phyloP scores from a whole-genome alignment of 2,797 vertebrate genomes.

The Myioborus melanocephalus region DNA sequence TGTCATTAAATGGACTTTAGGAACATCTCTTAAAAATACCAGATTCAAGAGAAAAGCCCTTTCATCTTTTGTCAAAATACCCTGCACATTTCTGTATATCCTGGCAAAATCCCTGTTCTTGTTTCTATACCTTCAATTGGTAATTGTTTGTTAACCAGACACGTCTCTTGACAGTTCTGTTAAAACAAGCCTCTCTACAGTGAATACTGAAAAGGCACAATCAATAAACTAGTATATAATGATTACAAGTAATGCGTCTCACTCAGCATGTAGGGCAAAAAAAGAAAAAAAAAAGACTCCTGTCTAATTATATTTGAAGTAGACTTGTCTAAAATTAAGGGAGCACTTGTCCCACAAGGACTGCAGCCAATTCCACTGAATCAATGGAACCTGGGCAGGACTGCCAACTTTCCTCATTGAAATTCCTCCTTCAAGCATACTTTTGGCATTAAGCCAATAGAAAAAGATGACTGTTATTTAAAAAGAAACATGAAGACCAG shows the following conservation, averaged over 20 bases:
- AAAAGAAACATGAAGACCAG: not conserved
- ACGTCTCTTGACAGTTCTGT: not conserved
- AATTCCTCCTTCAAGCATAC: not conserved
- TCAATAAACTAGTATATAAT: slow-evolving; percentile 49
- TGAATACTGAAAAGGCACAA: slow-evolving; percentile 36
- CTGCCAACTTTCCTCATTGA: not conserved
- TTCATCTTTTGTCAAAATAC: not conserved
- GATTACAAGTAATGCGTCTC: slow-evolving; percentile 20
- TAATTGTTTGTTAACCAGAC: slow-evolving; percentile 32
- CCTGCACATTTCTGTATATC: not conserved
- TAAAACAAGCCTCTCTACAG: slow-evolving; percentile 21
- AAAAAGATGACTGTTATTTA: not conserved
- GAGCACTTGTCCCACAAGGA: not conserved
- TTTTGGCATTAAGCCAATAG: not conserved
- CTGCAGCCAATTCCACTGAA: not conserved
- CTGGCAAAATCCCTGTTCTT: not conserved
- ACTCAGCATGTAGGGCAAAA: not conserved
- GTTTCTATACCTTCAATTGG: not conserved
- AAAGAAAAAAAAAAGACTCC: not conserved
- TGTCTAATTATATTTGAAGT: slow-evolving; percentile 18
- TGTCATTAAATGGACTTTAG: not conserved
- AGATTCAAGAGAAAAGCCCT: not conserved
- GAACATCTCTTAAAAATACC: not conserved
- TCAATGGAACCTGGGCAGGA: not conserved
- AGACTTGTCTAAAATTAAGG: slow-evolving; percentile 35